A percentile compares a stretch with the other conserved stretches of the same genome.
phyloP scores from a whole-genome alignment of 30 jellyfish, hydroid and myxozoan genomes.

The Turritopsis dohrnii region DNA sequence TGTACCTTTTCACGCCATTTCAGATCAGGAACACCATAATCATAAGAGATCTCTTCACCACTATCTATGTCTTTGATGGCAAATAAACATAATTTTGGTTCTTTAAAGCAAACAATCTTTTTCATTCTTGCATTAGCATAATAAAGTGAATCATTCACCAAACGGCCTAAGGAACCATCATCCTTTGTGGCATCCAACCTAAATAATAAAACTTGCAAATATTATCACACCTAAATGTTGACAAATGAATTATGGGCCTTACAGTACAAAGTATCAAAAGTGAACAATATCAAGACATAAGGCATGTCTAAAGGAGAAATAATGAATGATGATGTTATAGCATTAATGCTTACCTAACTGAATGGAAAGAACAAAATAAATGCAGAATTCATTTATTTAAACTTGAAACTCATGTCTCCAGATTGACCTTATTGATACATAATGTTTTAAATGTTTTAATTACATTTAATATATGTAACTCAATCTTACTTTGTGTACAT shows the following conservation, averaged over 20 bases:
- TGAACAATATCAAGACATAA: background rate
- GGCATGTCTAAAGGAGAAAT: background rate
- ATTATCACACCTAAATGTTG: background rate
- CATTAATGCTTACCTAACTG: background rate
- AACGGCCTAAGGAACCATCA: background rate
- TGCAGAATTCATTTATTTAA: background rate
- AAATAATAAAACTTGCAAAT: no score
- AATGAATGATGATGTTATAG: background rate
- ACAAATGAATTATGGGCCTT: background rate
- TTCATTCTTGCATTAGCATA: background rate
- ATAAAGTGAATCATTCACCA: background rate
- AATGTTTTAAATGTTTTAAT: background rate
- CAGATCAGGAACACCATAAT: background rate
- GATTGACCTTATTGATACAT: background rate
- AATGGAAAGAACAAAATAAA: background rate
- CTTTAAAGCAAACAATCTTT: background rate
- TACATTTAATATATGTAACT: background rate
- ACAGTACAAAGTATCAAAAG: background rate
- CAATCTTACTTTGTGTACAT: background rate
- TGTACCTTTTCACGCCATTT: background rate
- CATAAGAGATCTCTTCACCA: background rate
- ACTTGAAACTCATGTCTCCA: background rate
- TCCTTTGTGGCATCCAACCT: background rate
- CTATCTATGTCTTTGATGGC: background rate
- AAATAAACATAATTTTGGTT: background rate